These are phyloP conservation scores for Leptura quadrifasciata DNA, from an alignment of 2,888 invertebrate genomes.

Conservation along the genomic window DNA sequence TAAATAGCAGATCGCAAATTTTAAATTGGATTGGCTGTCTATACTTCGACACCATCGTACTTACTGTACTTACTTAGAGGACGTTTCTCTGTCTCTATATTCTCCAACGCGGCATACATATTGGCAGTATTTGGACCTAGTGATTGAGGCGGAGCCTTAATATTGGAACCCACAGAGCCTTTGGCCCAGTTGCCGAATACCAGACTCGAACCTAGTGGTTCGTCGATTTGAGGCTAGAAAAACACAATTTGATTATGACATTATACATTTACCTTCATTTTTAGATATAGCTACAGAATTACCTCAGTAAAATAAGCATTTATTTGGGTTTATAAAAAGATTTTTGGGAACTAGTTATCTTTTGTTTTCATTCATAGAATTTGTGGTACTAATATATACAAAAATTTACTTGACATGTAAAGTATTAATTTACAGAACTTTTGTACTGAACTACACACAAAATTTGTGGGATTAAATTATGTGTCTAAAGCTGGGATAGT, in stretches of 20 bases:
- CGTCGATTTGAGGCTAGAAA: constrained; percentile 72
- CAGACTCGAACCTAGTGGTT: constrained; percentile 73
- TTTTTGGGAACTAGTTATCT: too few species aligned
- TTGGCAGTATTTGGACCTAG: constrained; percentile 70
- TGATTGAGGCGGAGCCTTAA: constrained; percentile 58
- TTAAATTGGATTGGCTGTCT: not conserved
- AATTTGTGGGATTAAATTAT: too few species aligned
- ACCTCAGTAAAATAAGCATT: too few species aligned
- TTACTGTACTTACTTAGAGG: constrained; percentile 55
- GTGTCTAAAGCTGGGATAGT: too few species aligned
- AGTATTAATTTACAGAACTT: too few species aligned
- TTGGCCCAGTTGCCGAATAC: constrained; percentile 71
- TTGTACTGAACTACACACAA: too few species aligned
- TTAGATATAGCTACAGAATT: too few species aligned
- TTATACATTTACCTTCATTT: not conserved
- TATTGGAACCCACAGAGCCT: constrained; percentile 71
- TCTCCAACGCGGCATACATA: constrained; percentile 75
- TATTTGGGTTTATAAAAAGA: too few species aligned
- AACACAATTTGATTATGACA: not conserved
- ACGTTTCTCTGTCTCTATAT: constrained; percentile 69
- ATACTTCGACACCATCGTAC: constrained; percentile 32
- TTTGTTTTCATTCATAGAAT: too few species aligned
- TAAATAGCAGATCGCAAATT: not conserved
- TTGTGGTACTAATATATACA: too few species aligned
- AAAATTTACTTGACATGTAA: too few species aligned